Evolutionary conservation across 2,113 vertebrate species (phyloP).

Genomic region (Neomonachus schauinslandi): DNA sequence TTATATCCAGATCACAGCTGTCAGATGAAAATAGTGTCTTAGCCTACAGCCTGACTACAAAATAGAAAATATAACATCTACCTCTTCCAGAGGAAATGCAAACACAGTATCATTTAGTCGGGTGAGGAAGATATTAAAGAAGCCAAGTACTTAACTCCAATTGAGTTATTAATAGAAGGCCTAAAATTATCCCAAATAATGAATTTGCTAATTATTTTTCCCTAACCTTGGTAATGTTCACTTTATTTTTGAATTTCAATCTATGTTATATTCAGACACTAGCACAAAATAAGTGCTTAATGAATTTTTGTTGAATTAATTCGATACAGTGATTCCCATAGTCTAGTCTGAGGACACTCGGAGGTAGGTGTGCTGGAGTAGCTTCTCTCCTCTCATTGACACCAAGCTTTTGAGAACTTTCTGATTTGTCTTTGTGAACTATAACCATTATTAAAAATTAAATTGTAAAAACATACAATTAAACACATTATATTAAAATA

Average conservation of each 20-base stretch:
- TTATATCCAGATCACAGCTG: slow-evolving; percentile 34
- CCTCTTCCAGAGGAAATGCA: background rate
- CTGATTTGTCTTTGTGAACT: background rate
- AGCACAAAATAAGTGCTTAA: background rate
- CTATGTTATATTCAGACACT: background rate
- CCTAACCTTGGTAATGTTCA: background rate
- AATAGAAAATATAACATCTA: background rate
- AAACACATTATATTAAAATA: background rate
- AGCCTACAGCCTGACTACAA: background rate
- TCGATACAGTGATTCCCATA: background rate
- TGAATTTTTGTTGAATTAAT: background rate
- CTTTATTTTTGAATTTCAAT: slow-evolving; percentile 8
- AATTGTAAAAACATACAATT: background rate
- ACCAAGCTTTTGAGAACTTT: background rate
- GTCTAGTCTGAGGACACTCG: background rate
- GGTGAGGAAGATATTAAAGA: background rate
- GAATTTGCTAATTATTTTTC: background rate
- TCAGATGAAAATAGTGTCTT: slow-evolving; percentile 50
- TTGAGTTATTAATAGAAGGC: background rate
- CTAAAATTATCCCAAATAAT: background rate
- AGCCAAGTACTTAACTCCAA: background rate
- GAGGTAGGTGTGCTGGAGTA: rapidly evolving
- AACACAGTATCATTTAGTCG: background rate
- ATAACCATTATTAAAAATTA: background rate
- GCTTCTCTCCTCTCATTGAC: background rate